Conservation (phyloP, 2,888 invertebrate genomes). For the Tinea trinotella region DNA sequence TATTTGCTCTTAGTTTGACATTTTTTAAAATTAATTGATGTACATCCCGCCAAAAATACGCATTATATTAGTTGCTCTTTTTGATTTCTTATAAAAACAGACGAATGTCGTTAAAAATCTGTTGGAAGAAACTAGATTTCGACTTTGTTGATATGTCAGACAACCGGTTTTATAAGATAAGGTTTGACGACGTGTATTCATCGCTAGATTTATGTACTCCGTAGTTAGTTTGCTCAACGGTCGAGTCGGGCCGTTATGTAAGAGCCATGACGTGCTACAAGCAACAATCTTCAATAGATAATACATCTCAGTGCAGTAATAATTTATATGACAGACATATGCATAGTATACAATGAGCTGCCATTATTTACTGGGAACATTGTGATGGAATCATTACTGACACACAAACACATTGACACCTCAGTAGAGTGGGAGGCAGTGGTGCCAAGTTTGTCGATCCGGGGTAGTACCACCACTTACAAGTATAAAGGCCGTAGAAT, state of each 20-base stretch:
- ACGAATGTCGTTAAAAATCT: not conserved
- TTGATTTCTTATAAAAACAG: not conserved
- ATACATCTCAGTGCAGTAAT: not conserved
- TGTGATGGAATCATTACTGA: too few relatives aligned
- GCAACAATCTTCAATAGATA: slow-evolving; percentile 3
- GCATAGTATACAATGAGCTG: not conserved
- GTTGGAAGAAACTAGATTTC: not conserved
- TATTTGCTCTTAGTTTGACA: too few relatives aligned
- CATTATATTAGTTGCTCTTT: too few relatives aligned
- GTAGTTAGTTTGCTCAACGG: slow-evolving; percentile 10
- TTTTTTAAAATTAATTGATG: too few relatives aligned
- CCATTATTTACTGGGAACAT: not conserved
- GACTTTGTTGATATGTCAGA: not conserved
- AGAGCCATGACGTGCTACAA: not conserved
- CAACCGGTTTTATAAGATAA: not conserved
- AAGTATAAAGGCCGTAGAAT: too few relatives aligned
- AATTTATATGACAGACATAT: not conserved
- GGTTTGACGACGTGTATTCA: slow-evolving; percentile 11
- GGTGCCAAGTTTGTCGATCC: too few relatives aligned
- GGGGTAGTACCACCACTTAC: too few relatives aligned
- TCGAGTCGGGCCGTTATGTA: slow-evolving; percentile 8
- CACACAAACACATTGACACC: too few relatives aligned
- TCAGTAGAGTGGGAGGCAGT: too few relatives aligned
- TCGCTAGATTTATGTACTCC: slow-evolving; percentile 6
- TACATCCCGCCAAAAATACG: too few relatives aligned